A percentile compares a stretch with the other conserved stretches of the same genome.
Evolutionary conservation across 2,113 vertebrate genomes (phyloP).

Genomic region (Salvator merianae): DNA sequence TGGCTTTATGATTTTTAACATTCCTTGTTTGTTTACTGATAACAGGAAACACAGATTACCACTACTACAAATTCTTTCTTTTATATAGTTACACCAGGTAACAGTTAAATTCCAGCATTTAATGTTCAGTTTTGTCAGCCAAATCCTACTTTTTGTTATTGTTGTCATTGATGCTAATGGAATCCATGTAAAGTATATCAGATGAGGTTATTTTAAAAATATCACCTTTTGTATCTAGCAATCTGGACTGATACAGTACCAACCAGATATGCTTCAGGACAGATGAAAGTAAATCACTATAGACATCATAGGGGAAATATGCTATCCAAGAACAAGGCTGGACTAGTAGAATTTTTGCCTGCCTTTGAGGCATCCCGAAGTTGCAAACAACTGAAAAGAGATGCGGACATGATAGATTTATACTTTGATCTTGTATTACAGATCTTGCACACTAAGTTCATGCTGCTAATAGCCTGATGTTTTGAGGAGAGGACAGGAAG

Average conservation of each 20-base stretch:
- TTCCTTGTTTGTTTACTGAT: neutral
- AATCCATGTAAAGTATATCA: neutral
- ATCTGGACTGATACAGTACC: slow-evolving; percentile 8
- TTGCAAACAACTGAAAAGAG: slow-evolving; percentile 61
- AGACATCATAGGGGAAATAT: neutral
- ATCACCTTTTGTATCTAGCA: slow-evolving; percentile 13
- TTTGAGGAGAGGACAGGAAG: slow-evolving; percentile 47
- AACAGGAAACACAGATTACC: neutral
- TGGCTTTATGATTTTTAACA: neutral
- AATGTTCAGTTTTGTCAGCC: neutral
- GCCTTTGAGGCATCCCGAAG: slow-evolving; percentile 44
- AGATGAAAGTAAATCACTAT: slow-evolving; percentile 32
- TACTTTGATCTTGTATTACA: slow-evolving; percentile 36
- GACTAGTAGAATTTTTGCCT: slow-evolving; percentile 48
- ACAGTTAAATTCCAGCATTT: neutral
- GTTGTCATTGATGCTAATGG: neutral
- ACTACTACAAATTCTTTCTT: neutral
- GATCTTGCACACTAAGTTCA: slow-evolving; percentile 44
- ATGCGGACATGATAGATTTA: slow-evolving; percentile 57
- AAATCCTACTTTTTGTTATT: neutral
- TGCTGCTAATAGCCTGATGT: slow-evolving; percentile 63
- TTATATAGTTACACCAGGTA: neutral
- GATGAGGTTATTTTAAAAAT: slow-evolving; percentile 13
- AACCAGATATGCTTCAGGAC: slow-evolving; percentile 20
- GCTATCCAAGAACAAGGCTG: slow-evolving; percentile 35